These are phyloP conservation scores for Leucania comma DNA, from an alignment of 2,888 invertebrate species.

Conservation along the genomic window DNA sequence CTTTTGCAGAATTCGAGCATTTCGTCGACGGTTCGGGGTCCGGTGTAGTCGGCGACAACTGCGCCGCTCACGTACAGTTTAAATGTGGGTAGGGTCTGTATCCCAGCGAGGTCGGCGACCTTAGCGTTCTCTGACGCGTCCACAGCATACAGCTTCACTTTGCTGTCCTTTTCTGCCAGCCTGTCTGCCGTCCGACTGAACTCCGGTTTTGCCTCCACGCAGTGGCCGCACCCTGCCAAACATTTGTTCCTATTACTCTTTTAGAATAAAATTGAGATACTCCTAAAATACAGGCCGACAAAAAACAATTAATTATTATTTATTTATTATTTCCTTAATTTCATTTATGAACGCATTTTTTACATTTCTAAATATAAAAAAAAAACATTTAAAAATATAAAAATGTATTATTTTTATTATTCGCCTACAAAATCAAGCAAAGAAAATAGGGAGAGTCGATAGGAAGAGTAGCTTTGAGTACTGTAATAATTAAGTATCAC, in stretches of 20 bases:
- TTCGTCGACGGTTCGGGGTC: slow-evolving; percentile 89
- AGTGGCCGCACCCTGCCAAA: slow-evolving; percentile 93
- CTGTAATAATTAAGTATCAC: too few species aligned
- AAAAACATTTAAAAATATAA: too few species aligned
- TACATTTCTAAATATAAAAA: too few species aligned
- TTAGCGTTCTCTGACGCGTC: slow-evolving; percentile 92
- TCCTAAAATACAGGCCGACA: too few species aligned
- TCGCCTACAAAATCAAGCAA: too few species aligned
- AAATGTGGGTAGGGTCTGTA: slow-evolving; percentile 93
- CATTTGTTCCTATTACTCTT: background rate
- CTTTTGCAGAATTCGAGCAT: slow-evolving; percentile 88
- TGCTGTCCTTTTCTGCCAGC: slow-evolving; percentile 80
- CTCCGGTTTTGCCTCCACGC: slow-evolving; percentile 92
- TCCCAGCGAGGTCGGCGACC: slow-evolving; percentile 90
- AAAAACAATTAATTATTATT: too few species aligned
- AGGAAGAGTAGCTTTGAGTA: too few species aligned
- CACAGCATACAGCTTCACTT: slow-evolving; percentile 89
- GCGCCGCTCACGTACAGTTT: slow-evolving; percentile 91
- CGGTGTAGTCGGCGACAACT: slow-evolving; percentile 89
- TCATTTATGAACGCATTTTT: too few species aligned
- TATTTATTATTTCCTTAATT: too few species aligned
- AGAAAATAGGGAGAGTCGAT: too few species aligned
- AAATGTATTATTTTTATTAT: too few species aligned
- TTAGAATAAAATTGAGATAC: too few species aligned
- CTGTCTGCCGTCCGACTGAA: slow-evolving; percentile 91